Evolutionary conservation across 2,797 vertebrate species (phyloP).

Genomic region (Gymnocypris eckloni): DNA sequence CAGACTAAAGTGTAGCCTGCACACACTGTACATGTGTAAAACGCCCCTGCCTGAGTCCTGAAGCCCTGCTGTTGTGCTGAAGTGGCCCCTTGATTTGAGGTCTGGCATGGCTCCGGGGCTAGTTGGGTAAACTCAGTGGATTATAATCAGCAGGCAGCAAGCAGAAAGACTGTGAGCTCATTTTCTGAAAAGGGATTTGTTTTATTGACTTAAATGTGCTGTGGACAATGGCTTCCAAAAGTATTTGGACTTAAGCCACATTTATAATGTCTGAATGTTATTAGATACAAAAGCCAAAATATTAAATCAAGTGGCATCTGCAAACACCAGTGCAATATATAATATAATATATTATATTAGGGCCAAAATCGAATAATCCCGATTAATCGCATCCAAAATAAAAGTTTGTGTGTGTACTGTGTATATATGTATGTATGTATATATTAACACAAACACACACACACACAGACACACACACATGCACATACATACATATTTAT

Average conservation of each 20-base stretch:
- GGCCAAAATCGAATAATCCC: too few species aligned
- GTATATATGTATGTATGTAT: too few species aligned
- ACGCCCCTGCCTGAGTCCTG: not conserved
- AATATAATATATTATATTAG: not conserved
- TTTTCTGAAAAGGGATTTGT: not conserved
- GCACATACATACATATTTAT: too few species aligned
- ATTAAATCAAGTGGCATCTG: not conserved
- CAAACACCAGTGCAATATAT: not conserved
- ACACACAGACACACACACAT: too few species aligned
- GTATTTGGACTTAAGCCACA: not conserved
- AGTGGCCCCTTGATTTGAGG: conserved; percentile 15
- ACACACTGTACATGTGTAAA: not conserved
- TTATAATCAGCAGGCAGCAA: not conserved
- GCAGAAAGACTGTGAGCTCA: not conserved
- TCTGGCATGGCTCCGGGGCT: not conserved
- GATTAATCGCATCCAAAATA: too few species aligned
- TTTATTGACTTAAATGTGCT: not conserved
- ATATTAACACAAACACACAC: too few species aligned
- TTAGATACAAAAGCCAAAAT: not conserved
- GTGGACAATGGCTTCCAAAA: not conserved
- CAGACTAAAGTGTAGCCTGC: not conserved
- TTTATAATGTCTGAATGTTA: not conserved
- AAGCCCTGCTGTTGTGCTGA: conserved; percentile 21
- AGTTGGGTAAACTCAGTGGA: not conserved
- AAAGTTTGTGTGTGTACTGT: too few species aligned